Conservation (phyloP, 2,797 vertebrate species). For the Strix occidentalis region DNA sequence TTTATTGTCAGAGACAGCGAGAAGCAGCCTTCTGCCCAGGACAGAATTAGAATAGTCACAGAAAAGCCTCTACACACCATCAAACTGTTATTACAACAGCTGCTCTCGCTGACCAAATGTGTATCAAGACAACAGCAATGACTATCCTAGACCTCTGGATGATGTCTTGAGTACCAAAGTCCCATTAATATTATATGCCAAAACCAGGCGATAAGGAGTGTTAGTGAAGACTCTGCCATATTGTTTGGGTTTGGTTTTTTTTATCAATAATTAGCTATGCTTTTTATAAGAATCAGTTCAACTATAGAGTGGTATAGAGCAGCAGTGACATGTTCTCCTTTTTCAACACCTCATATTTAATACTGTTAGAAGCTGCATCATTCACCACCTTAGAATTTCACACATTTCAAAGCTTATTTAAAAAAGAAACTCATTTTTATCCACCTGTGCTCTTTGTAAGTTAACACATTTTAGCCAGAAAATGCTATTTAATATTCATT, state of each 20-base stretch:
- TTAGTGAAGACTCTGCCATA: not conserved
- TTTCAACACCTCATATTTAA: not conserved
- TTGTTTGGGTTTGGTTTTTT: not conserved
- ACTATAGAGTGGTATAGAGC: not conserved
- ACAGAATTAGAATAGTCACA: not conserved
- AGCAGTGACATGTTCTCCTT: not conserved
- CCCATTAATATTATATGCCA: not conserved
- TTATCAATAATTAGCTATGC: not conserved
- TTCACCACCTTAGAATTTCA: constrained; percentile 8
- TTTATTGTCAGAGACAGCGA: not conserved
- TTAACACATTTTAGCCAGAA: not conserved
- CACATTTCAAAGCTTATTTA: not conserved
- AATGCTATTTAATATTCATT: constrained; percentile 11
- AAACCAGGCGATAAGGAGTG: not conserved
- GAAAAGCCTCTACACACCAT: not conserved
- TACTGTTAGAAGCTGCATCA: not conserved
- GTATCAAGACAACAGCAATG: not conserved
- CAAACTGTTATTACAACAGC: not conserved
- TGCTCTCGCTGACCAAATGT: not conserved
- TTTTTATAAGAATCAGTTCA: not conserved
- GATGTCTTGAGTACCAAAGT: not conserved
- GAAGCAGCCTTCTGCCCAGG: not conserved
- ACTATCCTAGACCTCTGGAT: not conserved
- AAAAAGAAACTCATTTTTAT: not conserved
- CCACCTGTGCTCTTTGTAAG: not conserved